A percentile compares a stretch with the other conserved stretches of the same genome.
Evolutionary conservation across 2,113 vertebrate genomes (phyloP).

Genomic region (Xiphias gladius): DNA sequence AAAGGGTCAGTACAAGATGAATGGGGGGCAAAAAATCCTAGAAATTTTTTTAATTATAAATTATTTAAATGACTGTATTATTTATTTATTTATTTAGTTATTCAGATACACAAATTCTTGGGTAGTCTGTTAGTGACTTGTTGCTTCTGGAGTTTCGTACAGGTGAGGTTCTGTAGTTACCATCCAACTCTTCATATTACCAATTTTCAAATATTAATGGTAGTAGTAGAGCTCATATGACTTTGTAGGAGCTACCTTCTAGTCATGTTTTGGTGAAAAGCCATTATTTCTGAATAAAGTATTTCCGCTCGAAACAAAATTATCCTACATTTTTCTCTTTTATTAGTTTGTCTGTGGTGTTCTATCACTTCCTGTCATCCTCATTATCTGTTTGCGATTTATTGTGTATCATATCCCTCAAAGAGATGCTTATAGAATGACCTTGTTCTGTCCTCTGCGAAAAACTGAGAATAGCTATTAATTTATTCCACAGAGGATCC

Average conservation of each 20-base stretch:
- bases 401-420: constrained; percentile 56
- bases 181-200: not conserved
- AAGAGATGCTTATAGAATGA: constrained; percentile 45
- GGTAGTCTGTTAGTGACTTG: constrained; percentile 21
- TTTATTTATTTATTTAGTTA: constrained; percentile 16
- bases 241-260: not conserved
- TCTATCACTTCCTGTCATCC: constrained; percentile 52
- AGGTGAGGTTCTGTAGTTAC: constrained; percentile 23
- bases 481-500: constrained; percentile 62
- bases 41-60: not conserved
- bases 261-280: constrained; percentile 32
- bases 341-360: constrained; percentile 41
- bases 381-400: constrained; percentile 46
- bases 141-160: not conserved
- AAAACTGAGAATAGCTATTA: constrained; percentile 36
- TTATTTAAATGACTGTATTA: not conserved
- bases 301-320: constrained; percentile 65
- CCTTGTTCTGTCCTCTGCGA: constrained; percentile 57
- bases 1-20: constrained; percentile 14
- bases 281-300: constrained; percentile 59
- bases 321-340: constrained; percentile 54
- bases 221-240: not conserved
- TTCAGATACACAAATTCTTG: not conserved
- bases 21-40: not conserved
- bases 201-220: constrained; percentile 54